Conservation (phyloP, 2,797 vertebrate genomes). For the Poecilia gillii region DNA sequence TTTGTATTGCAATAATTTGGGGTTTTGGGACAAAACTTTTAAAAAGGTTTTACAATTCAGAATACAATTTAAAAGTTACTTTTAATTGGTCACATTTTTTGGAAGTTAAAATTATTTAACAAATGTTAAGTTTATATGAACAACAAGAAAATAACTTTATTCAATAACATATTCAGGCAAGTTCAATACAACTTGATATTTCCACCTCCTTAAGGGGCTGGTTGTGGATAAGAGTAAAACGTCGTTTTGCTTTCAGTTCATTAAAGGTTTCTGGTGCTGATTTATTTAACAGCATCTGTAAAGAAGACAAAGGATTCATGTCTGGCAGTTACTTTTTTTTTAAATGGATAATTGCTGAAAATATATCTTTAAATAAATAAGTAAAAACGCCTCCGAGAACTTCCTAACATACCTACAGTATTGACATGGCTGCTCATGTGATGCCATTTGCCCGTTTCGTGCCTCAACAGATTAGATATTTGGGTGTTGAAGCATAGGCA, state of each 20-base stretch:
- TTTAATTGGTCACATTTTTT: not conserved
- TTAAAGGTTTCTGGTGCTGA: not conserved
- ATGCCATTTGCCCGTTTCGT: constrained; percentile 55
- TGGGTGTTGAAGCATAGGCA: constrained; percentile 9
- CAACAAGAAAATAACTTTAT: not conserved
- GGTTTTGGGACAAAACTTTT: not conserved
- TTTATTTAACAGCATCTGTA: not conserved
- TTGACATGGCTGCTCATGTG: constrained; percentile 6
- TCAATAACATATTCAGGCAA: not conserved
- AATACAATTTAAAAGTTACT: not conserved
- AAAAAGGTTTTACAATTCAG: not conserved
- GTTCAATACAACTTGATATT: not conserved
- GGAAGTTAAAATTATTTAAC: not conserved
- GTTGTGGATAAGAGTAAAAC: not conserved
- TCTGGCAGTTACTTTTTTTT: not conserved
- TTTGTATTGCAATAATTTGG: not conserved
- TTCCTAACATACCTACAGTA: not conserved
- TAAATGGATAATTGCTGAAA: not conserved
- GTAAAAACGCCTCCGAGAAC: not conserved
- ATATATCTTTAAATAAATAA: not conserved
- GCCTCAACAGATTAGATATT: constrained; percentile 24
- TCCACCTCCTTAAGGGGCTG: not conserved
- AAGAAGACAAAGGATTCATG: not conserved
- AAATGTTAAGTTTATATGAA: not conserved
- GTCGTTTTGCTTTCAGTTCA: not conserved